Percentiles rank a stretch among this genome's conserved stretches.
Conservation (phyloP, 1,140 invertebrate species). For the Drosophila jambulina region DNA sequence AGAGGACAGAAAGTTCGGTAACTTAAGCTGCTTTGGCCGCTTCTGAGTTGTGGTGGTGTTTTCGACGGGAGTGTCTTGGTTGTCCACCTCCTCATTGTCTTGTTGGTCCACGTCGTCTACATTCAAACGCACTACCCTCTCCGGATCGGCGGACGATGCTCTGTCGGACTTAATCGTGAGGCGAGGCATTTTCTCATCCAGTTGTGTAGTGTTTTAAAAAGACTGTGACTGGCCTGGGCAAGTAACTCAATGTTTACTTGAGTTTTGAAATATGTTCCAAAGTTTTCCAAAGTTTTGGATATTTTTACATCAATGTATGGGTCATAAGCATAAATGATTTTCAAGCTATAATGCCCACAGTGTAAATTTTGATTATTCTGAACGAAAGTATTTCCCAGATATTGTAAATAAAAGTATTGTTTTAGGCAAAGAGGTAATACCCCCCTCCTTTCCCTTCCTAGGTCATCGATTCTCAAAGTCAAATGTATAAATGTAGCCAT, state of each 20-base stretch:
- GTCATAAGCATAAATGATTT: too few species aligned
- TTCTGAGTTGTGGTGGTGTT: constrained; percentile 15
- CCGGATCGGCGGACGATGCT: constrained; percentile 17
- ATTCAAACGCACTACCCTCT: constrained; percentile 37
- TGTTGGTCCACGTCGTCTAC: constrained; percentile 44
- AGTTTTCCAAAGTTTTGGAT: not conserved
- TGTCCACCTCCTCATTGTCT: constrained; percentile 38
- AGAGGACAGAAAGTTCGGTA: constrained; percentile 39
- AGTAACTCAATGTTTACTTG: not conserved
- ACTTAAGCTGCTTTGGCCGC: constrained; percentile 54
- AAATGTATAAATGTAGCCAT: not conserved
- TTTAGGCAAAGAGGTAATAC: not conserved
- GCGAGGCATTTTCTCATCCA: constrained; percentile 56
- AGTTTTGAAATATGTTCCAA: not conserved
- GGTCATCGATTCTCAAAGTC: not conserved
- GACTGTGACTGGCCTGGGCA: not conserved
- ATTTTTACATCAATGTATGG: too few species aligned
- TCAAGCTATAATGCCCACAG: too few species aligned
- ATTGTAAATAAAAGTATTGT: not conserved
- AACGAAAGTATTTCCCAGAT: too few species aligned
- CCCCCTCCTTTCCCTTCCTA: not conserved
- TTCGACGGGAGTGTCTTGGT: constrained; percentile 30
- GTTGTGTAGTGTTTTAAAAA: not conserved
- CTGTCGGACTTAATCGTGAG: constrained; percentile 36
- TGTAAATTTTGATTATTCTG: not conserved